A percentile compares a stretch with the other conserved stretches of the same genome.
These are phyloP conservation scores for Nipponacmea schrenckii DNA, from an alignment of 2,888 invertebrate species.

Conservation along the genomic window DNA sequence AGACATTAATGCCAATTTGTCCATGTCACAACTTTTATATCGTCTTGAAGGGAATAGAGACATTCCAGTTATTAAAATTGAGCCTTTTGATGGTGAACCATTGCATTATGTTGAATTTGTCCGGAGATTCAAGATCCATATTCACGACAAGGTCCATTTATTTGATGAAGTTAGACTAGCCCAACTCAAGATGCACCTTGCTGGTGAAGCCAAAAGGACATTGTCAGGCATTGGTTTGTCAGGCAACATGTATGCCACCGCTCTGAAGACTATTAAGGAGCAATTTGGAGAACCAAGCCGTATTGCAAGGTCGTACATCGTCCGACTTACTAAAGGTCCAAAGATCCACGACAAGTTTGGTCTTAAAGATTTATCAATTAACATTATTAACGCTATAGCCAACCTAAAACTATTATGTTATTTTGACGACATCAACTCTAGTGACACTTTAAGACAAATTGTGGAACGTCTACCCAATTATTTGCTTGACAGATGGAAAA, in stretches of 20 bases:
- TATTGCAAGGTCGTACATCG: too few relatives aligned
- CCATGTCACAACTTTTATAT: not conserved
- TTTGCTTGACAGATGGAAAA: not conserved
- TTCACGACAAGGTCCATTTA: conserved; percentile 17
- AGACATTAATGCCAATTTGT: not conserved
- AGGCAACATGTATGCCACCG: conserved; percentile 17
- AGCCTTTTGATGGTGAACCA: not conserved
- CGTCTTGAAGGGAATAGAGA: not conserved
- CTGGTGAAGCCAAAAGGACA: conserved; percentile 13
- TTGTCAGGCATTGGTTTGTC: conserved; percentile 15
- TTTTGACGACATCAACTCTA: not conserved
- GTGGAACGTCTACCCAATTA: not conserved
- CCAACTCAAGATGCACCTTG: conserved; percentile 15
- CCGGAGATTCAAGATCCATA: too few relatives aligned
- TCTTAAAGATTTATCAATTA: not conserved
- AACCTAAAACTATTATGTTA: not conserved
- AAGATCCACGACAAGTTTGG: too few relatives aligned
- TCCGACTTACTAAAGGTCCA: too few relatives aligned
- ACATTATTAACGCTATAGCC: not conserved
- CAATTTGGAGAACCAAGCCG: too few relatives aligned
- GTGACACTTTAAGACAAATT: conserved; percentile 8
- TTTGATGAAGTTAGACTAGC: conserved; percentile 18
- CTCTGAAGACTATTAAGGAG: conserved; percentile 18
- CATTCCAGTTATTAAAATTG: not conserved
- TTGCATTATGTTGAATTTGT: not conserved